phyloP scores from a whole-genome alignment of 2,113 vertebrate genomes.

The Opisthocomus hoazin region DNA sequence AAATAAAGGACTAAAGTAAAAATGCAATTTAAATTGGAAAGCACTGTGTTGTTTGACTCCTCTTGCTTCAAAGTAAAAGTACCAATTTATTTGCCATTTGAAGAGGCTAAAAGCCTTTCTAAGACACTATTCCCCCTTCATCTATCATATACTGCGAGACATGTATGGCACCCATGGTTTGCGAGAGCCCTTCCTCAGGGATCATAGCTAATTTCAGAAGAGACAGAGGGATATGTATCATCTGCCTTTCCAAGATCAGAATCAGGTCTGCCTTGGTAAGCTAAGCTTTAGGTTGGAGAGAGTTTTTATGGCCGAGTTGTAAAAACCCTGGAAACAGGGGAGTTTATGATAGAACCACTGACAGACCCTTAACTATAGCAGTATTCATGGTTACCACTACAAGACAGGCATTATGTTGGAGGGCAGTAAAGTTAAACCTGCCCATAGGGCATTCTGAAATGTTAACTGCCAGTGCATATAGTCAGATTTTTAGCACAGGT shows the following conservation, averaged over 20 bases:
- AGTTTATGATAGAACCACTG: slow-evolving; percentile 63
- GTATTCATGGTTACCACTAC: slow-evolving; percentile 58
- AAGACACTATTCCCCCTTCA: not conserved
- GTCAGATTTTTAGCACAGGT: slow-evolving; percentile 44
- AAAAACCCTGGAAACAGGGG: slow-evolving; percentile 14
- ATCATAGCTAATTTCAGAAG: slow-evolving; percentile 14
- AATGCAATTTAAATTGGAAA: slow-evolving; percentile 61
- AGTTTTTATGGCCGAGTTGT: slow-evolving; percentile 30
- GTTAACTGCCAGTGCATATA: slow-evolving; percentile 20
- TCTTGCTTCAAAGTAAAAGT: slow-evolving; percentile 37
- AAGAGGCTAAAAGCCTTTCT: slow-evolving; percentile 45
- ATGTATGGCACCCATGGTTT: slow-evolving; percentile 6
- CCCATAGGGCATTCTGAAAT: slow-evolving; percentile 29
- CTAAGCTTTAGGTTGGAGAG: slow-evolving; percentile 43
- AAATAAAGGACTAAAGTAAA: slow-evolving; percentile 42
- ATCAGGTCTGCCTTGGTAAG: slow-evolving; percentile 38
- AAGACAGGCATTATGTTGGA: slow-evolving; percentile 51
- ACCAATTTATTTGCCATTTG: slow-evolving; percentile 52
- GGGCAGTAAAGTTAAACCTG: slow-evolving; percentile 57
- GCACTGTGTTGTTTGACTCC: slow-evolving; percentile 21
- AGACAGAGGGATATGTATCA: slow-evolving; percentile 12
- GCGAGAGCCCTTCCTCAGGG: slow-evolving; percentile 6
- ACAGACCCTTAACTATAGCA: slow-evolving; percentile 35
- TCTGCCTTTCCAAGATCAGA: slow-evolving; percentile 19
- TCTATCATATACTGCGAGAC: not conserved